A percentile compares a stretch with the other conserved stretches of the same genome.
Conservation (phyloP, 2,113 vertebrate genomes). For the Todiramphus saurophagus region DNA sequence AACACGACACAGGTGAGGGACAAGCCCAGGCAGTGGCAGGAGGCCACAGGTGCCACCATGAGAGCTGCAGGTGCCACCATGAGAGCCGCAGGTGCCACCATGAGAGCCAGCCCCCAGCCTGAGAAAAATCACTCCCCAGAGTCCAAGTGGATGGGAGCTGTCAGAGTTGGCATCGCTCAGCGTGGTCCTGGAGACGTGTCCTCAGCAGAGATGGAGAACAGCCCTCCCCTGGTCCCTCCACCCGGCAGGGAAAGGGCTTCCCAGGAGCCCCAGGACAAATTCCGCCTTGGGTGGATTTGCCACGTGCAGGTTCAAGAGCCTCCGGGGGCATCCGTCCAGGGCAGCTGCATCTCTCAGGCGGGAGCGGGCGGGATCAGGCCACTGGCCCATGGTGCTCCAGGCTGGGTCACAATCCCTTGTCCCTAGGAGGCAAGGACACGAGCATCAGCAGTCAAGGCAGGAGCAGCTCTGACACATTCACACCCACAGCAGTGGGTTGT, state of each 20-base stretch:
- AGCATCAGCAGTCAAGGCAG: neutral
- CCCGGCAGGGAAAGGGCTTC: neutral
- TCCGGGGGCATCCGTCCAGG: neutral
- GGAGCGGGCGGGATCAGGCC: neutral
- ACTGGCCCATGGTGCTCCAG: accelerated
- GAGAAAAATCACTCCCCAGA: neutral
- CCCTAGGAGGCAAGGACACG: neutral
- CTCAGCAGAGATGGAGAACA: neutral
- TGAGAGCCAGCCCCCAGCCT: accelerated
- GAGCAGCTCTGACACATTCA: neutral
- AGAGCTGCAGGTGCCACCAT: neutral
- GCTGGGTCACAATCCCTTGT: neutral
- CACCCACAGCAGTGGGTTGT: neutral
- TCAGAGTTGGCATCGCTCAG: neutral
- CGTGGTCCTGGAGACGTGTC: neutral
- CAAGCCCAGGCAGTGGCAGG: neutral
- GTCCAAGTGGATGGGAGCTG: neutral
- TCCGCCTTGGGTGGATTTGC: neutral
- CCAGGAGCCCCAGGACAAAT: neutral
- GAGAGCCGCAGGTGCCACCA: neutral
- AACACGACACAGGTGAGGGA: accelerated
- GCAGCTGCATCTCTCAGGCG: neutral
- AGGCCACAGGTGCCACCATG: accelerated
- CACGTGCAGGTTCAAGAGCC: neutral
- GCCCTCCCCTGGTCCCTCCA: neutral